Percentiles rank a stretch among this genome's conserved stretches.
These are phyloP conservation scores for Brachypodius melanocephalos DNA, from an alignment of 2,113 vertebrate species.

Conservation along the genomic window DNA sequence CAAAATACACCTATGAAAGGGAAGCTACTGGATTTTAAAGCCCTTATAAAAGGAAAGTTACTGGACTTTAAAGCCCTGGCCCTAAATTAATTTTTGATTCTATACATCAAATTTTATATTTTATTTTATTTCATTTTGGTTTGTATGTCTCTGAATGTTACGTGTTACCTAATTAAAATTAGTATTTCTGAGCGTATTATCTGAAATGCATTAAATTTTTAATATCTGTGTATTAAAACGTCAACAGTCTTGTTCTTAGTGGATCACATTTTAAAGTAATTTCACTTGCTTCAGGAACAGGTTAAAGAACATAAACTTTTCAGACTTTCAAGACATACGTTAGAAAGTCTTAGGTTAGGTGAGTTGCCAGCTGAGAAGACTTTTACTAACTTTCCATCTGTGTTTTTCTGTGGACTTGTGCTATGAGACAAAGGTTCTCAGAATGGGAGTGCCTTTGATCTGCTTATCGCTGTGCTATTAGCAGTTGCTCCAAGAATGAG, in stretches of 20 bases:
- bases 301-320: background rate
- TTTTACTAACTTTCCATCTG: background rate
- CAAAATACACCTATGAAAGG: background rate
- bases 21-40: background rate
- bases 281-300: background rate
- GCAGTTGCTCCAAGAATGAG: background rate
- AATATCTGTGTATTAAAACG: background rate
- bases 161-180: background rate
- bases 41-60: background rate
- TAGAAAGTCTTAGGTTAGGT: background rate
- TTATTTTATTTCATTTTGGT: background rate
- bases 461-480: background rate
- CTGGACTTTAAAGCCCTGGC: background rate
- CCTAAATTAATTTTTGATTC: background rate
- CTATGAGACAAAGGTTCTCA: background rate
- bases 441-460: background rate
- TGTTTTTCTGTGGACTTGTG: background rate
- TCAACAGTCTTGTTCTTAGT: background rate
- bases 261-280: background rate
- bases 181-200: background rate
- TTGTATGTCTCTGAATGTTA: background rate
- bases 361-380: background rate
- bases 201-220: background rate
- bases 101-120: background rate
- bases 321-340: background rate